A percentile compares a stretch with the other conserved stretches of the same genome.
phyloP scores from a whole-genome alignment of 2,888 invertebrate genomes.

The Trissolcus brochymenae region DNA sequence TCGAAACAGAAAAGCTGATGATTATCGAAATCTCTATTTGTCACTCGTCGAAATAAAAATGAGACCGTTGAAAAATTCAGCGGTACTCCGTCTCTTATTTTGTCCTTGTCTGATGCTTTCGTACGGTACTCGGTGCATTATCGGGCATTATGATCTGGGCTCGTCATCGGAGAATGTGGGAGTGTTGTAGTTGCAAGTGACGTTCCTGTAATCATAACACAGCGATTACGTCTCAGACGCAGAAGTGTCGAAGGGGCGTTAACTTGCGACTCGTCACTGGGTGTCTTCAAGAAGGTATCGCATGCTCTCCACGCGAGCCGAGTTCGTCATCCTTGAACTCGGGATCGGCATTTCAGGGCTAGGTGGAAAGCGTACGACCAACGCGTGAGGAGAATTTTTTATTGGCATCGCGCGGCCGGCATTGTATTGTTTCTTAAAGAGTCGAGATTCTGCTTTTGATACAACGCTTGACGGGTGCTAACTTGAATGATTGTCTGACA shows the following conservation, averaged over 20 bases:
- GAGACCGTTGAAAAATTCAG: neutral
- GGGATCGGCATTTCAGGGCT: slow-evolving; percentile 53
- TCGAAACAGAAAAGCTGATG: too few species aligned
- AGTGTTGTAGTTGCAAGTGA: slow-evolving; percentile 66
- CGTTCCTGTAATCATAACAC: slow-evolving; percentile 56
- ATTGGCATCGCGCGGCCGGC: slow-evolving; percentile 37
- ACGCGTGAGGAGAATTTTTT: slow-evolving; percentile 54
- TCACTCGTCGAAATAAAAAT: neutral
- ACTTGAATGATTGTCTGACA: slow-evolving; percentile 31
- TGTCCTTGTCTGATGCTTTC: slow-evolving; percentile 18
- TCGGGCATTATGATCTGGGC: slow-evolving; percentile 67
- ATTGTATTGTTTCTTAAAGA: slow-evolving; percentile 52
- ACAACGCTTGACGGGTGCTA: slow-evolving; percentile 29
- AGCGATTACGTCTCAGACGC: slow-evolving; percentile 61
- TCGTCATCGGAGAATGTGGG: slow-evolving; percentile 75
- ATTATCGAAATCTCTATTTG: neutral
- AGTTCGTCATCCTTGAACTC: slow-evolving; percentile 56
- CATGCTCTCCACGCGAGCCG: slow-evolving; percentile 40
- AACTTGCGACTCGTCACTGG: slow-evolving; percentile 58
- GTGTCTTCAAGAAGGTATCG: slow-evolving; percentile 60
- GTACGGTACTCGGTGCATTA: slow-evolving; percentile 49
- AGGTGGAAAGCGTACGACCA: slow-evolving; percentile 47
- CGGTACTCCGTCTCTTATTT: neutral
- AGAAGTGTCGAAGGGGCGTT: slow-evolving; percentile 72
- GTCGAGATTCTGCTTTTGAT: slow-evolving; percentile 49